Evolutionary conservation across 2,113 vertebrate species (phyloP).

Genomic region (Prunella fulvescens): DNA sequence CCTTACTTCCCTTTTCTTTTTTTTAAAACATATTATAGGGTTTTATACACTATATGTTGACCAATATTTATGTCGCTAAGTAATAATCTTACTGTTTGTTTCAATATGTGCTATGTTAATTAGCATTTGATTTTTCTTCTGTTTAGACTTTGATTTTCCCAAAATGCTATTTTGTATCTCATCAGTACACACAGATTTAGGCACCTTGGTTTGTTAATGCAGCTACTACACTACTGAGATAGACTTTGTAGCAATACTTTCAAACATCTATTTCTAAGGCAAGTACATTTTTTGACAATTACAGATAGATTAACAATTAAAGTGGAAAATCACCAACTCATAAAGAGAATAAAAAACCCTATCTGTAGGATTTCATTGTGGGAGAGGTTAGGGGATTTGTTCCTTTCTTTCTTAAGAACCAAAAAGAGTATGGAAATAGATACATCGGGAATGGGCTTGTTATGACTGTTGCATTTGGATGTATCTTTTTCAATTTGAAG

Average conservation of each 20-base stretch:
- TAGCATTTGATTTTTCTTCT: not conserved
- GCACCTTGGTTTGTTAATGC: not conserved
- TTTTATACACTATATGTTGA: not conserved
- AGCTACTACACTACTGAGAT: not conserved
- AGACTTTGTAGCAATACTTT: not conserved
- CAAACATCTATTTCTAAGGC: not conserved
- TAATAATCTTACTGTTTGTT: not conserved
- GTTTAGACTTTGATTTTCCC: not conserved
- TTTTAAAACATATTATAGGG: not conserved
- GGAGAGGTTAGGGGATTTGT: not conserved
- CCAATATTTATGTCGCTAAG: not conserved
- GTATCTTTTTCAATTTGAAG: not conserved
- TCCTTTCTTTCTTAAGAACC: not conserved
- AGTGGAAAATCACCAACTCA: not conserved
- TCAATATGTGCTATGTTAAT: not conserved
- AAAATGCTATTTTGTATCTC: not conserved
- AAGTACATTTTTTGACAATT: not conserved
- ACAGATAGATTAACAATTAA: not conserved
- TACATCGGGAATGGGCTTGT: not conserved
- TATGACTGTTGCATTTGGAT: not conserved
- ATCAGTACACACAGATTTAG: not conserved
- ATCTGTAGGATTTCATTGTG: not conserved
- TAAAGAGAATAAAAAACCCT: not conserved
- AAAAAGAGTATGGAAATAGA: not conserved
- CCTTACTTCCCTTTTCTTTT: not conserved